Conservation (phyloP, 2,113 vertebrate species). For the Petromus typicus region DNA sequence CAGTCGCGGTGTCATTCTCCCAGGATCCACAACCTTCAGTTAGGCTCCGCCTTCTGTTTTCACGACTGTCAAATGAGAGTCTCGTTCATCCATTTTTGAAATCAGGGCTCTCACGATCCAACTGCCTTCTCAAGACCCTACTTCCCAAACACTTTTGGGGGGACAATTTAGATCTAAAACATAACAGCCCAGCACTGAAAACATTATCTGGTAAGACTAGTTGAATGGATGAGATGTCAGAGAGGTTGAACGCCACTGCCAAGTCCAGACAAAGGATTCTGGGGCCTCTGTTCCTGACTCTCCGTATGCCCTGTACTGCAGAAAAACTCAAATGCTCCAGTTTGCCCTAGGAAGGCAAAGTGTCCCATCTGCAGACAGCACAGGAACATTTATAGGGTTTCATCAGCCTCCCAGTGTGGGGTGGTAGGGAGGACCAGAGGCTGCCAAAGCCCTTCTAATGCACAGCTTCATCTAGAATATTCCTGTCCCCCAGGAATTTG, state of each 20-base stretch:
- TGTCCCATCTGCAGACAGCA: neutral
- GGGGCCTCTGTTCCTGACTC: neutral
- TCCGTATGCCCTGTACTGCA: no score
- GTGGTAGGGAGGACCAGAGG: neutral
- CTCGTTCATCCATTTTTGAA: neutral
- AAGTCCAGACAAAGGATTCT: neutral
- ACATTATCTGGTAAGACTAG: neutral
- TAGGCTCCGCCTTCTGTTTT: neutral
- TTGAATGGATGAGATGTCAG: neutral
- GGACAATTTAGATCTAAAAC: neutral
- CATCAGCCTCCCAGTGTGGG: neutral
- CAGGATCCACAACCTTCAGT: neutral
- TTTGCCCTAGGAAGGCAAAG: neutral
- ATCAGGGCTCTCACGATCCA: neutral
- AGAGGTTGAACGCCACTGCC: neutral
- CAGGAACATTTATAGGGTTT: rapidly evolving
- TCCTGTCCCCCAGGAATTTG: neutral
- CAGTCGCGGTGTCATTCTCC: neutral
- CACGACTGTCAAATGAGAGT: neutral
- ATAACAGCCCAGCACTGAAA: neutral
- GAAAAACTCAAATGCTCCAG: neutral
- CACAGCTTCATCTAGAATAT: neutral
- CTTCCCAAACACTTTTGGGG: neutral
- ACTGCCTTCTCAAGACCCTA: neutral
- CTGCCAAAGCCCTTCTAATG: neutral